Evolutionary conservation across 1,140 invertebrate species (phyloP).

Genomic region (Nasonia vitripennis): DNA sequence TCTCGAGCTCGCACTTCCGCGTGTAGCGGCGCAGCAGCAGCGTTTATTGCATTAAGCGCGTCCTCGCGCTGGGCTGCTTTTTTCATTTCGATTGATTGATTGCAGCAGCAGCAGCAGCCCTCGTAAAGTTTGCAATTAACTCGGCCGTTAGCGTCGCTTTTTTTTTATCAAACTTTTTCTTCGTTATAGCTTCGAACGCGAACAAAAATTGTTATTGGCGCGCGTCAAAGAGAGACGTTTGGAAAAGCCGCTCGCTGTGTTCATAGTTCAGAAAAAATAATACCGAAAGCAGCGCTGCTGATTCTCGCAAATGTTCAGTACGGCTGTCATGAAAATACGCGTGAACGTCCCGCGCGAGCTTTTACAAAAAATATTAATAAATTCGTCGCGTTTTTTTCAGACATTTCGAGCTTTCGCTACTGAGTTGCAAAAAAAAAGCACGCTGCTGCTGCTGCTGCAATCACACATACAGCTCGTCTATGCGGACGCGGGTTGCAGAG

Average conservation of each 20-base stretch:
- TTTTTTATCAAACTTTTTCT: too few species aligned
- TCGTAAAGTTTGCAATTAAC: background rate
- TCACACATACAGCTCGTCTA: background rate
- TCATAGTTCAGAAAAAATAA: too few species aligned
- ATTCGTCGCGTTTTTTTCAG: slow-evolving; percentile 23
- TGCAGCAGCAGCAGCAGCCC: background rate
- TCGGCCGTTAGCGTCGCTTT: background rate
- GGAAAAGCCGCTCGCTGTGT: too few species aligned
- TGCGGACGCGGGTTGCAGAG: background rate
- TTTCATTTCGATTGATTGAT: slow-evolving; percentile 37
- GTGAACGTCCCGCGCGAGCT: background rate
- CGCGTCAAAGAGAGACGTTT: too few species aligned
- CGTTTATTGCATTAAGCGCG: slow-evolving; percentile 37
- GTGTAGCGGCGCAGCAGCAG: background rate
- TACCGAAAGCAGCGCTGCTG: too few species aligned
- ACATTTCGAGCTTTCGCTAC: background rate
- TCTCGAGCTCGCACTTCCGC: background rate
- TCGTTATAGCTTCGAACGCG: too few species aligned
- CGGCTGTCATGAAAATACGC: too few species aligned
- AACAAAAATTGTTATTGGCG: too few species aligned
- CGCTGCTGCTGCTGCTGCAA: background rate
- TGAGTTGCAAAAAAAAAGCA: background rate
- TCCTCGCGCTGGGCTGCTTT: background rate
- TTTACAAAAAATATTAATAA: slow-evolving; percentile 13
- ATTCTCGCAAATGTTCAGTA: too few species aligned